Conservation (phyloP, 2,888 invertebrate genomes). For the Odontothrips loti region DNA sequence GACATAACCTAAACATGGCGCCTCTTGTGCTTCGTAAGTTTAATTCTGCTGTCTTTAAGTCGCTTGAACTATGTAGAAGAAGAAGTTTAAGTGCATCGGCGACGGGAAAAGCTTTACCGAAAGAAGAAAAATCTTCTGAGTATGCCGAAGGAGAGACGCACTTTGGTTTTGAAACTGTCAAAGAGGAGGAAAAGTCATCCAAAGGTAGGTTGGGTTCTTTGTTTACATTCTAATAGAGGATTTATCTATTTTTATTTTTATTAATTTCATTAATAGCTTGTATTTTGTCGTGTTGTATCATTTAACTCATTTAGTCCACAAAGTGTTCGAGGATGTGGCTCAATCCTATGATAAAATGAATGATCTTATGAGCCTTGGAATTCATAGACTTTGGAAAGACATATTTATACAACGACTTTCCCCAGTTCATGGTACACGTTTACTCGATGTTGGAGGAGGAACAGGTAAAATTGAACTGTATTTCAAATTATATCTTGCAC, state of each 20-base stretch:
- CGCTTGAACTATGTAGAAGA: not conserved
- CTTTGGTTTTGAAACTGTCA: conserved; percentile 41
- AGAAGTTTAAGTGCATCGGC: not conserved
- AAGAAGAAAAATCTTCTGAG: not conserved
- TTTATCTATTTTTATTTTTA: not conserved
- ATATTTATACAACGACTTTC: conserved; percentile 75
- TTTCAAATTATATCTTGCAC: conserved; percentile 2
- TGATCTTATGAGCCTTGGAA: conserved; percentile 92
- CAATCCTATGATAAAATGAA: conserved; percentile 95
- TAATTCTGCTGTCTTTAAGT: not conserved
- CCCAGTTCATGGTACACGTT: conserved; percentile 67
- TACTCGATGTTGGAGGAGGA: conserved; percentile 97
- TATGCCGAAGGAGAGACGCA: conserved; percentile 37
- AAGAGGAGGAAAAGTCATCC: conserved; percentile 39
- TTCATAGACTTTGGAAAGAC: conserved; percentile 97
- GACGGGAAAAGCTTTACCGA: not conserved
- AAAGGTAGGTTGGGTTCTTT: conserved; percentile 34
- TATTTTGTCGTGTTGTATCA: no score
- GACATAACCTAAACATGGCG: not conserved
- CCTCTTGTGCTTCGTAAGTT: not conserved
- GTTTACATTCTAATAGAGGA: not conserved
- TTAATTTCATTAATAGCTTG: not conserved
- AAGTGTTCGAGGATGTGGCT: conserved; percentile 93
- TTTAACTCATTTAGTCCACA: conserved; percentile 63
- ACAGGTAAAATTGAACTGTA: conserved; percentile 59